phyloP scores from a whole-genome alignment of 2,888 invertebrate species.

The Thereva unica region DNA sequence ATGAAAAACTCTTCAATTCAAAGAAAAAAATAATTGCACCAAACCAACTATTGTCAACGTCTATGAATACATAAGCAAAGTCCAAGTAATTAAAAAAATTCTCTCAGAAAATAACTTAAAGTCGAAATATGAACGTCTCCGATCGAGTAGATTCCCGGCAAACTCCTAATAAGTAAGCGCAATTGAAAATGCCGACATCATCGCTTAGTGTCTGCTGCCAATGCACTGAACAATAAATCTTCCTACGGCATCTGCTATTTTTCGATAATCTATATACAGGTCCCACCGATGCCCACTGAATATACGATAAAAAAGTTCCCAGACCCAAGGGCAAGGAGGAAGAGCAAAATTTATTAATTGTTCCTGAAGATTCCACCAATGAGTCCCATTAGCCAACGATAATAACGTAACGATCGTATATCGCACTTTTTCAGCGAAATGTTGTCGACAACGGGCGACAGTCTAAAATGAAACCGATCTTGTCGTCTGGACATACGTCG shows the following conservation, averaged over 20 bases:
- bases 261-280: constrained; percentile 31
- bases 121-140: too few relatives aligned
- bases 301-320: constrained; percentile 13
- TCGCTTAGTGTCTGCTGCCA: constrained; percentile 16
- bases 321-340: constrained; percentile 2
- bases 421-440: constrained; percentile 27
- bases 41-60: too few relatives aligned
- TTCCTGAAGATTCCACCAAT: constrained; percentile 27
- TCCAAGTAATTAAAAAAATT: too few relatives aligned
- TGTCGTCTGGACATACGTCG: constrained; percentile 7
- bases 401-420: constrained; percentile 29
- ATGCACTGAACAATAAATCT: constrained; percentile 18
- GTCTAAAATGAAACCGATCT: constrained; percentile 31
- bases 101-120: too few relatives aligned
- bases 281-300: constrained; percentile 5
- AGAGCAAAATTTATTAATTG: constrained; percentile 29
- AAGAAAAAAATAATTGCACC: too few relatives aligned
- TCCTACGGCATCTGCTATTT: constrained; percentile 21
- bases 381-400: constrained; percentile 29
- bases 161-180: constrained; percentile 18
- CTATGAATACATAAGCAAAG: too few relatives aligned
- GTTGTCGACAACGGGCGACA: constrained; percentile 22
- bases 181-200: constrained; percentile 27
- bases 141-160: too few relatives aligned
- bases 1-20: too few relatives aligned